These are phyloP conservation scores for Gymnocheta viridis DNA, from an alignment of 2,888 invertebrate genomes.

Conservation along the genomic window DNA sequence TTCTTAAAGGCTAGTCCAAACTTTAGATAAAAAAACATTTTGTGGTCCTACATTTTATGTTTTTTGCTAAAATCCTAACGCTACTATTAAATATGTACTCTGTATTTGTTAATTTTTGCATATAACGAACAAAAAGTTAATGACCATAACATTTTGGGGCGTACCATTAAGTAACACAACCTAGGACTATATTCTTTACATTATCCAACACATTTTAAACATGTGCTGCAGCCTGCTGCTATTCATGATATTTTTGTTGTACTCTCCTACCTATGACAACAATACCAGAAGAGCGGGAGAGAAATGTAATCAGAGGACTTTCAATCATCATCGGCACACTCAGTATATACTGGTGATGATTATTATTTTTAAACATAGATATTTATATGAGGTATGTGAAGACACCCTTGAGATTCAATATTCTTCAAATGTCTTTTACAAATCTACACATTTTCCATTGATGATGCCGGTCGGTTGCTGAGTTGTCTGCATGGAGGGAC, in stretches of 20 bases:
- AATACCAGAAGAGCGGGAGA: not conserved
- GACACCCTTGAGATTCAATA: conserved; percentile 58
- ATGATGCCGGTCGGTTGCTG: not conserved
- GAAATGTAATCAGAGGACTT: not conserved
- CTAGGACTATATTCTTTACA: not conserved
- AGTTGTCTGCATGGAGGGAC: not conserved
- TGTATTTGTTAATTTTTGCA: not conserved
- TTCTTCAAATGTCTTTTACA: conserved; percentile 57
- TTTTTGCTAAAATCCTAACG: no score
- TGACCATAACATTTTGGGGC: not conserved
- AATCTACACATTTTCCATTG: conserved; percentile 54
- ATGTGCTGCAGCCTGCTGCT: conserved; percentile 36
- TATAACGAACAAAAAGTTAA: not conserved
- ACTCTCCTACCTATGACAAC: not conserved
- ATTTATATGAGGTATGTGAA: not conserved
- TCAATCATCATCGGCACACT: not conserved
- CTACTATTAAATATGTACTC: not conserved
- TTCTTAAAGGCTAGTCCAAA: no score
- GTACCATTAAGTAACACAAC: not conserved
- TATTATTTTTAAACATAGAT: not conserved
- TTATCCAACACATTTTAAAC: conserved; percentile 22
- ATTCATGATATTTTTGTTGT: not conserved
- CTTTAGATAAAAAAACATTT: no score
- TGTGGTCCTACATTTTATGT: no score
- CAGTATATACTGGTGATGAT: conserved; percentile 12